Evolutionary conservation across 2,888 invertebrate genomes (phyloP).

Genomic region (Phalangium opilio): DNA sequence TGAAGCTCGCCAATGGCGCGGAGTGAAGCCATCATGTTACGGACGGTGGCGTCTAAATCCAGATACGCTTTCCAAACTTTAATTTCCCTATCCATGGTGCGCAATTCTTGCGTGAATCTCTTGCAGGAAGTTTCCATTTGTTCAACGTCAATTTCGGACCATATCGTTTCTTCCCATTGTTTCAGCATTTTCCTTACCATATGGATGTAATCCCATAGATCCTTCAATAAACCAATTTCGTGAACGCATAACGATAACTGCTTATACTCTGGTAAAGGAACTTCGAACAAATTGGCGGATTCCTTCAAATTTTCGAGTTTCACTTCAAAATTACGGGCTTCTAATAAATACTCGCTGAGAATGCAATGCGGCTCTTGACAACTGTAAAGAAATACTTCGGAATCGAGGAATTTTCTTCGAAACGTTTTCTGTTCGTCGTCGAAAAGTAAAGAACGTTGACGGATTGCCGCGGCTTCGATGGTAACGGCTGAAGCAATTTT

Average conservation of each 20-base stretch:
- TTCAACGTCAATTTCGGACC: conserved; percentile 93
- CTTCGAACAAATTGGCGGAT: conserved; percentile 85
- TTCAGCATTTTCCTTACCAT: conserved; percentile 81
- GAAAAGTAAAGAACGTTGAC: conserved; percentile 69
- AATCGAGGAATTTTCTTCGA: conserved; percentile 63
- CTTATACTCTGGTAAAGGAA: conserved; percentile 79
- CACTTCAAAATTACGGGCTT: conserved; percentile 61
- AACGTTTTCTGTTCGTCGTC: conserved; percentile 68
- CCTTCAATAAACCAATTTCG: conserved; percentile 58
- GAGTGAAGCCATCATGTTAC: conserved; percentile 88
- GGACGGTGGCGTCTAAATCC: conserved; percentile 75
- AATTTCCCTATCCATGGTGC: conserved; percentile 89
- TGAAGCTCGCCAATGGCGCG: conserved; percentile 89
- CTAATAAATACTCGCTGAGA: conserved; percentile 58
- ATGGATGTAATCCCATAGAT: conserved; percentile 87
- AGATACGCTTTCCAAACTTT: conserved; percentile 81
- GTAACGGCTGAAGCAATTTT: conserved; percentile 90
- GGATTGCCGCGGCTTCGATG: conserved; percentile 75
- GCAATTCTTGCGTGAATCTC: conserved; percentile 86
- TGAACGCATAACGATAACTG: conserved; percentile 76
- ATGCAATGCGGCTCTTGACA: conserved; percentile 57
- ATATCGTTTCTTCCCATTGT: conserved; percentile 93
- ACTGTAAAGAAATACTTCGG: conserved; percentile 52
- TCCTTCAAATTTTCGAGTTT: conserved; percentile 74
- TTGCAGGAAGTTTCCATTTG: conserved; percentile 98